Evolutionary conservation across 64 coral and sea anemone species (phyloP), one percentile per base, ranked within the genome.

Genomic region (Trachythela sp.): DNA sequence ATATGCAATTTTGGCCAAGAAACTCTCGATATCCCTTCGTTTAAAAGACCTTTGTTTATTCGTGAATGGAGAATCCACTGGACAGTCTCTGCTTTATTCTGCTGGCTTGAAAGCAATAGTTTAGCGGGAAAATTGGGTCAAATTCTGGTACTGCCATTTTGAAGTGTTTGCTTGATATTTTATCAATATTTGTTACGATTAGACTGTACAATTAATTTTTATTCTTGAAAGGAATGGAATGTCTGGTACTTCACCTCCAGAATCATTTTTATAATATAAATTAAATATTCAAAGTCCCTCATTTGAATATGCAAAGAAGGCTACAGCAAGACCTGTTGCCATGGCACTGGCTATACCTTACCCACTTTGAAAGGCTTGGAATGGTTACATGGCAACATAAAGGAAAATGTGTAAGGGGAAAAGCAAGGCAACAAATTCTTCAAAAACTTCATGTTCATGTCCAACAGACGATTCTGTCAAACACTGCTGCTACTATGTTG

Each of bases 341-440:
- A 64, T 64, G 56, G 56, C 56, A 64, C 56, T 64, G 20, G 56
- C 56, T 18, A 64, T 64, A 64, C 56, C 56, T 64, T 64, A 64
- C 22, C 56, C 2, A 27, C 56, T 64, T 64, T 64, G 2, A 18
- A 64, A 27, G 22, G 56, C 24, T 8, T 64, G 56, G 56, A 18
- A 2, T 64, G 56, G 22, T 18, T 64, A 24, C 56, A 64, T 64
- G 56, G 56, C 13, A 18, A 27, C 20, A 64, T 18, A 64, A 64
- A 64, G 22, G 56, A 64, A 64, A 18, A 64, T n/a, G n/a, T n/a
- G n/a, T 18, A 64, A n/a, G 13, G 13, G 22, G 56, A 64, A 64
- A 27, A 18, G 0, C 22, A 64, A 64, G 13, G 56, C 56, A 64
- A 18, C 56, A 18, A 64, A 64, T 64, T 64, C 56, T 64, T 64